Base-by-base conservation (phyloP, 2,888 invertebrate genomes). In the Margaritifera margaritifera region DNA sequence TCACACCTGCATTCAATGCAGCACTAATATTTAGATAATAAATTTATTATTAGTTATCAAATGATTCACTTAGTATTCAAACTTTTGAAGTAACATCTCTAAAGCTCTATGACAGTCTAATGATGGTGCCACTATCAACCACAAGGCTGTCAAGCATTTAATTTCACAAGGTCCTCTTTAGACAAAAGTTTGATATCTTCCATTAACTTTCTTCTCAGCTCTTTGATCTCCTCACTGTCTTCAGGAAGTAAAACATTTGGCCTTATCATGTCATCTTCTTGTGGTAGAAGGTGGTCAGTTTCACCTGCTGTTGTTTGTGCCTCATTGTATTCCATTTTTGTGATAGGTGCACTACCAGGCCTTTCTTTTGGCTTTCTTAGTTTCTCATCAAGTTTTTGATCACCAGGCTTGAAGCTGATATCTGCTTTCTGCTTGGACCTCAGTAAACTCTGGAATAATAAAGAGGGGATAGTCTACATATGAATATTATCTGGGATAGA, bases 341-440 rank as follows among this genome's bases (percentile, higher is more conserved):
- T 88, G n/a, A 77, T 78, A 4, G 87, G 88, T 3, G 88, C 88
- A 77, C 88, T 88, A 19, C 80, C 74, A 3, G 86, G 86, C 4
- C 87, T 78, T 6, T 74, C 66, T 62, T 86, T 86, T 19, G 81
- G 81, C 15, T 42, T 42, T 42, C 11, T 42, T 27, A 69, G 42
- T 2, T 79, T 64, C 56, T 75, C 64, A 25, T 81, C 79, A n/a
- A 77, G 59, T 24, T 77, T 72, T 50, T 79, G 77, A 62, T 78
- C 76, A 5, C 65, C 78, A 0, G 83, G 80, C 2, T 78, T 80
- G 18, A 87, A 66, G 71, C 78, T 87, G n/a, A 87, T 80, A 31
- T 86, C 77, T n/a, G 87, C 84, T 25, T 79, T 81, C 66, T 83
- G 80, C 62, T 86, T 83, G 15, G 85, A 84, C 62, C 80, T 73